phyloP scores from a whole-genome alignment of 2,888 invertebrate genomes.

The Tenthredo livida region DNA sequence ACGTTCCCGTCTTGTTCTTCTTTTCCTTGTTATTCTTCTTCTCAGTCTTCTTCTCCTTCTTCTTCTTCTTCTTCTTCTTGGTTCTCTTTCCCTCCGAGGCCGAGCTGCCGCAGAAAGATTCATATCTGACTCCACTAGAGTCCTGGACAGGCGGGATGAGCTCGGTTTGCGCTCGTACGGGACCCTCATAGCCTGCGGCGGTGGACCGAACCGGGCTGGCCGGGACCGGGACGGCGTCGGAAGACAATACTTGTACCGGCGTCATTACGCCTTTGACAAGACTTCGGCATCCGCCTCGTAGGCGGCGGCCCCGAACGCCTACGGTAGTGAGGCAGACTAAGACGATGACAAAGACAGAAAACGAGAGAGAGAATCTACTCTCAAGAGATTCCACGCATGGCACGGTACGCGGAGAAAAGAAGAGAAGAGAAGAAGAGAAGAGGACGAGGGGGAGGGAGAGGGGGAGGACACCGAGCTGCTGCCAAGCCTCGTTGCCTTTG shows the following conservation, averaged over 20 bases:
- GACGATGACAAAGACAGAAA: conserved; percentile 25
- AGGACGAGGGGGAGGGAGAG: conserved; percentile 62
- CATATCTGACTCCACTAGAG: conserved; percentile 72
- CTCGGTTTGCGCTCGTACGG: conserved; percentile 67
- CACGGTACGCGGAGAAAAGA: conserved; percentile 67
- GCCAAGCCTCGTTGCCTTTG: conserved; percentile 72
- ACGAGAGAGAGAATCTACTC: conserved; percentile 66
- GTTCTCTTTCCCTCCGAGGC: not conserved
- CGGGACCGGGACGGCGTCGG: conserved; percentile 74
- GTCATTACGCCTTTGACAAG: conserved; percentile 58
- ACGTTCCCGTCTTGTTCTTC: conserved; percentile 58
- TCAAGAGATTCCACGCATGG: conserved; percentile 75
- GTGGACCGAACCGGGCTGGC: conserved; percentile 55
- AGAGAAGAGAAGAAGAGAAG: conserved; percentile 60
- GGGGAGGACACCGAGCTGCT: conserved; percentile 66
- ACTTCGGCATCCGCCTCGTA: conserved; percentile 61
- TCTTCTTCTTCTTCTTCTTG: not conserved
- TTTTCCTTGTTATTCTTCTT: conserved; percentile 32
- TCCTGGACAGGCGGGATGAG: conserved; percentile 59
- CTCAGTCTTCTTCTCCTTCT: not conserved
- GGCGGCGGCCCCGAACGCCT: conserved; percentile 52
- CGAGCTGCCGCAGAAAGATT: conserved; percentile 68
- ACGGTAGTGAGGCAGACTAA: conserved; percentile 52
- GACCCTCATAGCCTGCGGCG: conserved; percentile 65
- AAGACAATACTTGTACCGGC: conserved; percentile 67